phyloP scores from a whole-genome alignment of 2,888 invertebrate genomes.

The Syrista parreyssii region DNA sequence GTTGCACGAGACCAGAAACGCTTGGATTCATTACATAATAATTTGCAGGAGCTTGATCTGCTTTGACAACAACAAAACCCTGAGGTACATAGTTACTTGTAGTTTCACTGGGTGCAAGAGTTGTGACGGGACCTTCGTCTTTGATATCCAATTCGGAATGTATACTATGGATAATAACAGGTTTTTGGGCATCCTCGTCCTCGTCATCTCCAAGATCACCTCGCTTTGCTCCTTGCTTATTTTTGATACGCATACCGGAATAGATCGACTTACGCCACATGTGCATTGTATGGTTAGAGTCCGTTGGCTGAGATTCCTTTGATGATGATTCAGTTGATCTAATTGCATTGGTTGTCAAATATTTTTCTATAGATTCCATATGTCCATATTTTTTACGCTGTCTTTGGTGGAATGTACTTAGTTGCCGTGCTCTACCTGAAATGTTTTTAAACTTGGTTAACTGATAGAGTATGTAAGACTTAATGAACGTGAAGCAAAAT shows the following conservation, averaged over 20 bases:
- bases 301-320: not conserved
- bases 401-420: not conserved
- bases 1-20: constrained; percentile 31
- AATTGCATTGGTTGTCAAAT: not conserved
- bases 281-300: not conserved
- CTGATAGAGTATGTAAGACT: not conserved
- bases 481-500: not conserved
- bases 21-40: constrained; percentile 50
- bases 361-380: not conserved
- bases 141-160: constrained; percentile 61
- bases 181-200: not conserved
- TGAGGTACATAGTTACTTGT: constrained; percentile 30
- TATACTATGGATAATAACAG: constrained; percentile 34
- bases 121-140: constrained; percentile 54
- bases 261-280: not conserved
- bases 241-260: not conserved
- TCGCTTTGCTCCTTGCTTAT: not conserved
- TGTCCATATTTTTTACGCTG: not conserved
- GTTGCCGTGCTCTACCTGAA: not conserved
- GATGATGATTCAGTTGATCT: not conserved
- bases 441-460: not conserved
- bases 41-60: constrained; percentile 36
- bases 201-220: constrained; percentile 38
- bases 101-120: constrained; percentile 25
- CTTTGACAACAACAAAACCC: constrained; percentile 42